phyloP scores from a whole-genome alignment of 2,888 invertebrate genomes.

The Epirrhoe tristata region DNA sequence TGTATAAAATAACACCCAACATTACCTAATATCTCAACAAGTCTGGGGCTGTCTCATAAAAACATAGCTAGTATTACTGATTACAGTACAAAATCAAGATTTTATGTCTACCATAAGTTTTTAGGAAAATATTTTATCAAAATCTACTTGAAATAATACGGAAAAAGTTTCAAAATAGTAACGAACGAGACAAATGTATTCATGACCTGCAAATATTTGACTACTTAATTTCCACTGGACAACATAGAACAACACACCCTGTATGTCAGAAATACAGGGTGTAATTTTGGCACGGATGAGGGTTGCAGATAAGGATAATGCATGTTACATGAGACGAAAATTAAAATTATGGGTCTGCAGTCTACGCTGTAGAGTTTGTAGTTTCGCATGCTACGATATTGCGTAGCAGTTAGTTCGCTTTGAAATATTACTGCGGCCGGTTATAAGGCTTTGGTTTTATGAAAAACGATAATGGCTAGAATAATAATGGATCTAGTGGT shows the following conservation, averaged over 20 bases:
- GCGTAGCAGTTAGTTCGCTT: conserved; percentile 11
- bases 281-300: conserved; percentile 23
- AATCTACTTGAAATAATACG: too few relatives aligned
- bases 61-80: too few relatives aligned
- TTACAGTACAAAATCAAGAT: too few relatives aligned
- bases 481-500: neutral
- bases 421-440: neutral
- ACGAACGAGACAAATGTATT: too few relatives aligned
- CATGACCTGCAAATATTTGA: too few relatives aligned
- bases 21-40: too few relatives aligned
- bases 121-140: too few relatives aligned
- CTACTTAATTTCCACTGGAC: neutral
- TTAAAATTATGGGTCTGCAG: conserved; percentile 17
- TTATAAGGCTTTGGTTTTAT: neutral
- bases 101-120: too few relatives aligned
- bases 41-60: too few relatives aligned
- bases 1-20: too few relatives aligned
- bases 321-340: conserved; percentile 23
- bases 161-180: too few relatives aligned
- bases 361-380: conserved; percentile 11
- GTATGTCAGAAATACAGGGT: conserved; percentile 9
- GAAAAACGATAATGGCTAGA: neutral
- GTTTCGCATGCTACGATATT: conserved; percentile 4
- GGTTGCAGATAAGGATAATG: conserved; percentile 20
- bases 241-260: neutral